phyloP scores from a whole-genome alignment of 2,113 vertebrate species.

The Mormyrus lacerda region DNA sequence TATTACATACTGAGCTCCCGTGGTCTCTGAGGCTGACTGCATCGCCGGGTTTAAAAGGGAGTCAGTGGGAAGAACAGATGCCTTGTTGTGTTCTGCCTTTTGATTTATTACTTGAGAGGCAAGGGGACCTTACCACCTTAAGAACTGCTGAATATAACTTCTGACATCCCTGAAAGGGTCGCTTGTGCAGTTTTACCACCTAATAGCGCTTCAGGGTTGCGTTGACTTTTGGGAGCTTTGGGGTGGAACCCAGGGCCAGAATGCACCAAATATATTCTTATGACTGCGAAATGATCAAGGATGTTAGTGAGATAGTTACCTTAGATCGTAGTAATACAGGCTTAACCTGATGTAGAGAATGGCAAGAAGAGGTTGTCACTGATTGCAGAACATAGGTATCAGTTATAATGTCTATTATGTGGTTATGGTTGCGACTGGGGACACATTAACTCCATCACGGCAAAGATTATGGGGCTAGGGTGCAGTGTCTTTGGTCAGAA shows the following conservation, averaged over 20 bases:
- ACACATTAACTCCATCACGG: background rate
- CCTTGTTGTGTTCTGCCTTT: background rate
- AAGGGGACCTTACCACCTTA: background rate
- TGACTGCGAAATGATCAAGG: background rate
- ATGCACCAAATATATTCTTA: background rate
- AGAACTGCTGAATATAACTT: conserved; percentile 6
- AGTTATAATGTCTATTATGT: background rate
- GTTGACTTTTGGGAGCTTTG: too few species aligned
- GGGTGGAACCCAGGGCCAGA: background rate
- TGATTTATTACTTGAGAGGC: conserved; percentile 2
- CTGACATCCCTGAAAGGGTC: background rate
- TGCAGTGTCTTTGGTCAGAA: background rate
- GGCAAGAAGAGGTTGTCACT: background rate
- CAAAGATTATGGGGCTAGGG: background rate
- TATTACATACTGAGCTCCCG: background rate
- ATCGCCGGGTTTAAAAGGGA: background rate
- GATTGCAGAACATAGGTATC: background rate
- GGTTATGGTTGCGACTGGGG: background rate
- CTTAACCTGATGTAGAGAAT: background rate
- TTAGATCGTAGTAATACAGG: background rate
- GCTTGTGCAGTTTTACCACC: background rate
- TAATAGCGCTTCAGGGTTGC: background rate
- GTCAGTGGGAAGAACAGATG: background rate
- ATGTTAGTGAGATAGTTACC: background rate
- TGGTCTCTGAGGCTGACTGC: background rate